phyloP scores from a whole-genome alignment of 2,888 invertebrate species.

The Hofmannophila pseudospretella region DNA sequence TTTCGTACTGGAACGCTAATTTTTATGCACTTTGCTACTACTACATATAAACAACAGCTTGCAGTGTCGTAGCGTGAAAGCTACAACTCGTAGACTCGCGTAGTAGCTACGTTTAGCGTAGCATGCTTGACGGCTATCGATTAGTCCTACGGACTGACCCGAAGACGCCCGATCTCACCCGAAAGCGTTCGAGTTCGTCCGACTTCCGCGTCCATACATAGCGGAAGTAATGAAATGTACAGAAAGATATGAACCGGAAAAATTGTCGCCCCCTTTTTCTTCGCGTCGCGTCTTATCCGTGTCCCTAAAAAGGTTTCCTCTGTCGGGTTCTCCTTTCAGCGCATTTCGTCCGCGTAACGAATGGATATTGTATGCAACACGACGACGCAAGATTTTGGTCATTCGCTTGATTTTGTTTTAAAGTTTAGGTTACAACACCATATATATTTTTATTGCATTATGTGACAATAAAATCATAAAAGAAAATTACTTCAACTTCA shows the following conservation, averaged over 20 bases:
- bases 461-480: too few relatives aligned
- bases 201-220: slow-evolving; percentile 56
- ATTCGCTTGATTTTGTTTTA: slow-evolving; percentile 2
- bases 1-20: too few relatives aligned
- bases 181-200: slow-evolving; percentile 42
- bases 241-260: slow-evolving; percentile 75
- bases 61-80: too few relatives aligned
- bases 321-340: slow-evolving; percentile 57
- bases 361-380: slow-evolving; percentile 42
- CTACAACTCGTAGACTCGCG: slow-evolving; percentile 60
- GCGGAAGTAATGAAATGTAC: slow-evolving; percentile 77
- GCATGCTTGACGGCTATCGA: slow-evolving; percentile 63
- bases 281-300: slow-evolving; percentile 57
- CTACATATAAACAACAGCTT: too few relatives aligned
- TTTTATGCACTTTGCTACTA: too few relatives aligned
- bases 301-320: slow-evolving; percentile 48
- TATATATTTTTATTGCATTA: too few relatives aligned
- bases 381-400: slow-evolving; percentile 27
- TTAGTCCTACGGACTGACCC: slow-evolving; percentile 51
- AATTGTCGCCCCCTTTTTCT: slow-evolving; percentile 72
- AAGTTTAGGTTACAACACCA: too few relatives aligned
- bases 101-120: slow-evolving; percentile 48
- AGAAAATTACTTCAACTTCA: too few relatives aligned
- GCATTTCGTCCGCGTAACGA: slow-evolving; percentile 40
- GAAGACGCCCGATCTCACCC: slow-evolving; percentile 41